Base-by-base conservation (phyloP, 2,888 invertebrate species). In the Metalampra italica region DNA sequence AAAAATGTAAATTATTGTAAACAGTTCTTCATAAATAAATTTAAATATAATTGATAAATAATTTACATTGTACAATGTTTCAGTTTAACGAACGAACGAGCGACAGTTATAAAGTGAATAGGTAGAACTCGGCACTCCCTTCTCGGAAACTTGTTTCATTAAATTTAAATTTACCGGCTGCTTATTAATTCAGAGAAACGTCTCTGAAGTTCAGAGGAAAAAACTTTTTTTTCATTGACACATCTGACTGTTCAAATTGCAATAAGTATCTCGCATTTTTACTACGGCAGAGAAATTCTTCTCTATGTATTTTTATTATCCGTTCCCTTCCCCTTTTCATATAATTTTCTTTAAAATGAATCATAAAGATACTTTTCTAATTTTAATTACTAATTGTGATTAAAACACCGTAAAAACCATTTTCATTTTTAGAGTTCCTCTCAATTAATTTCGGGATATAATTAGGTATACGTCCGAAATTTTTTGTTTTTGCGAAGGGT, bases 151-250 rank as follows among this genome's bases (percentile, higher is more conserved):
- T 82, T 82, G 80, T 82, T 82, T 82, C 81, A 82, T 83, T 82
- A 82, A 83, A 82, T 82, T 82, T 80, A 78, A 83, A 82, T 82
- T 82, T 77, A 75, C 70, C 77, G 70, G 68, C 77, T 75, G 68
- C 78, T 83, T 82, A 82, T 80, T 82, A 82, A 83, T 82, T 82
- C 81, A 79, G 70, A 68, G 75, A 72, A 78, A 73, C 68, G 74
- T 72, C 73, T 71, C 60, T 64, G 56, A 68, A 71, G 73, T 71
- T 68, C 61, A 49, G 56, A 60, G 59, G 55, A 59, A 65, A 69
- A 62, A 68, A 68, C 67, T 65, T 71, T 71, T 63, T 62, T 60
- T 62, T 57, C 63, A 68, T 69, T 66, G 68, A 70, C 71, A 71
- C 66, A 60, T 69, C 68, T 63, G 60, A 66, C 58, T 66, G 64